Base-by-base conservation (phyloP, 2,113 vertebrate genomes). In the Tamias sibiricus region DNA sequence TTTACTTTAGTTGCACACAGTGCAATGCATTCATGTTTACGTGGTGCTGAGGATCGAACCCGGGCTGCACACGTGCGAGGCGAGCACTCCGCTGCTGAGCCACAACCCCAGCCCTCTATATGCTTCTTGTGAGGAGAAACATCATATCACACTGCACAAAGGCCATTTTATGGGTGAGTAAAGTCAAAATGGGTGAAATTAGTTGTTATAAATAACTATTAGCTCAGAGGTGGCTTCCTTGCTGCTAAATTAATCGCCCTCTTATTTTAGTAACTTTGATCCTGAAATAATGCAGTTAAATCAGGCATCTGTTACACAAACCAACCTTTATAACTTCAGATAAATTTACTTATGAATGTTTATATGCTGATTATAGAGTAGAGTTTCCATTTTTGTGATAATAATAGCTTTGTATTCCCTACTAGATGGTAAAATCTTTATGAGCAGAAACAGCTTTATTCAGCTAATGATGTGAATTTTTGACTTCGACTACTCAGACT, bases 191-290 rank as follows among this genome's bases (percentile, higher is more conserved):
- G 8, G 26, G 13, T 95, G n/a, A 87, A 94, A 84, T 42, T 80
- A 14, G 17, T 95, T 95, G 8, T 76, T 82, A 82, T 22, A 88
- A 94, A 84, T 24, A 90, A 83, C 11, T 59, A 14, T n/a, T 40
- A 87, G 86, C 49, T 93, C n/a, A 92, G 89, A 92, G 49, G 85
- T 85, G 22, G 52, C 44, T 95, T 81, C 81, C 42, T 66, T 84
- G 17, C 7, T 72, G 72, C 76, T 84, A 91, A 88, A 88, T 88
- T 69, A 94, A 75, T 44, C 93, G 26, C 6, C 28, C 22, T 95
- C 49, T 87, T 87, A 47, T 49, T 95, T 95, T 59, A 96, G 24
- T 85, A 81, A 93, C 57, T 85, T 22, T 86, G 75, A 91, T 97
- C 66, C 52, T 95, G 40, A 93, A 97, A 91, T 59, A 94, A 88